phyloP scores from a whole-genome alignment of 1,140 invertebrate species.

The Reticulitermes speratus region DNA sequence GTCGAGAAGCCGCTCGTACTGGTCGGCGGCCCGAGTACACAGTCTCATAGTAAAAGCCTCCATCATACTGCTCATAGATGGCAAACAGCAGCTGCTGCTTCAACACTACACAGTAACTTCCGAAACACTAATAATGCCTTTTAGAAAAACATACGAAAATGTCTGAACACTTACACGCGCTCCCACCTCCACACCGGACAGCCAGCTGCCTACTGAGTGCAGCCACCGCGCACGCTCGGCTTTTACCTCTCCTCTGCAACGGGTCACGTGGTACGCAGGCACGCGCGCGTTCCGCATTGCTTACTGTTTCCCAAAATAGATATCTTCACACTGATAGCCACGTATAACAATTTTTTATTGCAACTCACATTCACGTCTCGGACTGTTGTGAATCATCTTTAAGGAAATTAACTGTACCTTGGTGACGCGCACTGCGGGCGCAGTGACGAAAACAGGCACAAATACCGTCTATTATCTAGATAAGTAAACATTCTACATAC shows the following conservation, averaged over 20 bases:
- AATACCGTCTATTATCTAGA: too few relatives aligned
- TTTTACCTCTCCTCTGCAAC: neutral
- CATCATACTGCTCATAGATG: constrained; percentile 52
- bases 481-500: too few relatives aligned
- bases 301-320: too few relatives aligned
- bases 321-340: too few relatives aligned
- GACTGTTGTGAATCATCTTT: too few relatives aligned
- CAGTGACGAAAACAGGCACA: too few relatives aligned
- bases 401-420: too few relatives aligned
- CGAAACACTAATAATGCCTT: neutral
- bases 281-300: neutral
- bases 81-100: constrained; percentile 49
- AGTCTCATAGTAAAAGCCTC: constrained; percentile 57
- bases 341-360: too few relatives aligned
- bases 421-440: too few relatives aligned
- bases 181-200: neutral
- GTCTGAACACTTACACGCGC: neutral
- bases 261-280: neutral
- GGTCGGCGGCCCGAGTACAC: constrained; percentile 57
- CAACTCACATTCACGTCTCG: too few relatives aligned
- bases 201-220: neutral
- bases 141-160: too few relatives aligned
- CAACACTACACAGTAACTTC: neutral
- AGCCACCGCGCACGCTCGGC: neutral
- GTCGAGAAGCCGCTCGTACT: constrained; percentile 58